phyloP scores from a whole-genome alignment of 2,888 invertebrate species.

The Perizoma affinitatum region DNA sequence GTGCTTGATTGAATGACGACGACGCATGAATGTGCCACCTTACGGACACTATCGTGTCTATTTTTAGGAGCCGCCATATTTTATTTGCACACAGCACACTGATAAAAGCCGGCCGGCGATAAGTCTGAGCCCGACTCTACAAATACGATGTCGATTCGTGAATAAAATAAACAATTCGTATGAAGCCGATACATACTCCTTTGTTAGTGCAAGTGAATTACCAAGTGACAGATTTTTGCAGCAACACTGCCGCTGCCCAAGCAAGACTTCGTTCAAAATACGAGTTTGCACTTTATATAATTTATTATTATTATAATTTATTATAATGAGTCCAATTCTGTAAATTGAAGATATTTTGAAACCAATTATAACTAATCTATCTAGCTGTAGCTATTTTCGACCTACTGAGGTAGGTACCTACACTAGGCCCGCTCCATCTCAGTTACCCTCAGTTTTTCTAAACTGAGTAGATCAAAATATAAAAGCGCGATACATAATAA shows the following conservation, averaged over 20 bases:
- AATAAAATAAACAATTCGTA: background rate
- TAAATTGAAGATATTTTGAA: too few relatives aligned
- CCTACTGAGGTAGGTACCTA: too few relatives aligned
- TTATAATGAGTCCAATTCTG: too few relatives aligned
- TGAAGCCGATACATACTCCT: background rate
- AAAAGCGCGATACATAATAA: too few relatives aligned
- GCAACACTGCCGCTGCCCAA: background rate
- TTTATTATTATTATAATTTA: too few relatives aligned
- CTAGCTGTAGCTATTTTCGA: too few relatives aligned
- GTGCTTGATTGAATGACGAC: background rate
- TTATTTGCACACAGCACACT: constrained; percentile 3
- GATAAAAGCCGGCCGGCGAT: background rate
- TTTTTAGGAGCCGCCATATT: constrained; percentile 11
- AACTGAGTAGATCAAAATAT: too few relatives aligned
- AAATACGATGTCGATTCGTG: background rate
- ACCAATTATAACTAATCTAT: too few relatives aligned
- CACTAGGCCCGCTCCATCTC: too few relatives aligned
- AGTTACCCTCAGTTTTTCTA: too few relatives aligned
- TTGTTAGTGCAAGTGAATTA: background rate
- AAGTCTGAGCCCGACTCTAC: background rate
- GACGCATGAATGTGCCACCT: background rate
- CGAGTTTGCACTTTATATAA: too few relatives aligned
- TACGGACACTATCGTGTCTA: background rate
- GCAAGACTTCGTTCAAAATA: background rate
- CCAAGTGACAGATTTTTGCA: constrained; percentile 6